These are phyloP conservation scores for Eremobia ochroleuca DNA, from an alignment of 2,888 invertebrate genomes.

Conservation along the genomic window DNA sequence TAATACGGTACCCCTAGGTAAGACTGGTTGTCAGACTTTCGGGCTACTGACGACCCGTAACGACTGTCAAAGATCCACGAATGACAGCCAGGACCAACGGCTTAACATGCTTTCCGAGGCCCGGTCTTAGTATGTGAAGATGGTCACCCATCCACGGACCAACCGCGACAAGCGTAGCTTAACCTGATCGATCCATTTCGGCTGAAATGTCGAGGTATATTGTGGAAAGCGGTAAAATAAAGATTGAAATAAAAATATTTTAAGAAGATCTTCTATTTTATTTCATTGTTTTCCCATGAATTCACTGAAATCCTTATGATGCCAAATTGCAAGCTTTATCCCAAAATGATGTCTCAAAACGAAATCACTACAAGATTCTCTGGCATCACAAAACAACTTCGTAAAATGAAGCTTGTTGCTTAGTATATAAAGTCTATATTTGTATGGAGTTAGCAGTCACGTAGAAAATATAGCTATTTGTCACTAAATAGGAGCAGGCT, in stretches of 20 bases:
- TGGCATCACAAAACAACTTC: slow-evolving; percentile 6
- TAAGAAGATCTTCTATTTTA: not conserved
- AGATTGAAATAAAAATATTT: not conserved
- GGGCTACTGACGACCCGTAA: no score
- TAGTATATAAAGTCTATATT: slow-evolving; percentile 22
- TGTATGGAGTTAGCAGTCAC: slow-evolving; percentile 35
- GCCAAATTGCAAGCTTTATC: slow-evolving; percentile 14
- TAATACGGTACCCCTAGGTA: no score
- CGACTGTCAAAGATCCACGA: no score
- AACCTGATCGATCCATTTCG: no score
- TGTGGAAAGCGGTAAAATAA: no score
- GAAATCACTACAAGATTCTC: slow-evolving; percentile 39
- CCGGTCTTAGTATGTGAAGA: no score
- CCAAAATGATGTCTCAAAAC: slow-evolving; percentile 23
- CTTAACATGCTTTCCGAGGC: no score
- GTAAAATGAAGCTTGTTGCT: slow-evolving; percentile 32
- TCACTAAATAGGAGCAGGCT: slow-evolving; percentile 30
- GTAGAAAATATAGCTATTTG: slow-evolving; percentile 54
- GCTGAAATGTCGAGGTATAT: no score
- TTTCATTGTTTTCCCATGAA: slow-evolving; percentile 2
- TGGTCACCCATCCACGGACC: no score
- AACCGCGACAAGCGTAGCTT: no score
- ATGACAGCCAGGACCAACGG: no score
- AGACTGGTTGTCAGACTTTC: no score
- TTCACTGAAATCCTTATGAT: not conserved